Conservation (phyloP, 2,888 invertebrate genomes). For the Conus canariensis region DNA sequence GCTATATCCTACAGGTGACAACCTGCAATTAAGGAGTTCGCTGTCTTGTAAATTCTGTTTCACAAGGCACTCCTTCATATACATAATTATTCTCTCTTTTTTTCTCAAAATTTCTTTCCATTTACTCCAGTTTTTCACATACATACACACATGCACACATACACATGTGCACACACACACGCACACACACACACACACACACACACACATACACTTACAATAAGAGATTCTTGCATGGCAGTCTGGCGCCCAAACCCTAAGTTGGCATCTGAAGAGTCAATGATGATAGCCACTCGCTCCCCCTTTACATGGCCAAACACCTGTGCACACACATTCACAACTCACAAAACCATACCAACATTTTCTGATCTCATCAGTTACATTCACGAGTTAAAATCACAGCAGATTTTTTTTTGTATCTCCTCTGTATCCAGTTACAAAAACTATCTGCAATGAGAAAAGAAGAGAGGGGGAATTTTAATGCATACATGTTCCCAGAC, state of each 20-base stretch:
- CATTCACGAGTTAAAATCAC: too few relatives aligned
- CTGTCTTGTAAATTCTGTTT: too few relatives aligned
- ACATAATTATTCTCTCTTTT: too few relatives aligned
- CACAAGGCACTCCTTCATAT: too few relatives aligned
- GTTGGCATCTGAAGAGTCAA: conserved; percentile 78
- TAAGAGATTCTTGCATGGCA: conserved; percentile 74
- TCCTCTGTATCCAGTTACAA: too few relatives aligned
- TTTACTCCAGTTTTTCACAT: background rate
- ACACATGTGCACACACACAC: conserved; percentile 21
- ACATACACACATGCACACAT: conserved; percentile 3
- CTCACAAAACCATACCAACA: background rate
- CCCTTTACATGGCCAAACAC: conserved; percentile 78
- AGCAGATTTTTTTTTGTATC: too few relatives aligned
- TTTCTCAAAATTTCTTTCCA: too few relatives aligned
- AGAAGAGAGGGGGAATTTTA: background rate
- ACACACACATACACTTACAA: conserved; percentile 63
- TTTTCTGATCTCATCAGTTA: too few relatives aligned
- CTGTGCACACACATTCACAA: conserved; percentile 56
- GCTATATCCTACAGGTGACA: too few relatives aligned
- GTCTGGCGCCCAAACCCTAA: conserved; percentile 77
- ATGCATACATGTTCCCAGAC: background rate
- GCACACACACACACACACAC: conserved; percentile 26
- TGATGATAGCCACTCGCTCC: conserved; percentile 70
- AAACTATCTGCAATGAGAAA: too few relatives aligned
- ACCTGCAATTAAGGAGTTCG: too few relatives aligned